Percentiles rank a stretch among this genome's conserved stretches.
phyloP scores from a whole-genome alignment of 2,888 invertebrate genomes.

The Exephanes ischioxanthus region DNA sequence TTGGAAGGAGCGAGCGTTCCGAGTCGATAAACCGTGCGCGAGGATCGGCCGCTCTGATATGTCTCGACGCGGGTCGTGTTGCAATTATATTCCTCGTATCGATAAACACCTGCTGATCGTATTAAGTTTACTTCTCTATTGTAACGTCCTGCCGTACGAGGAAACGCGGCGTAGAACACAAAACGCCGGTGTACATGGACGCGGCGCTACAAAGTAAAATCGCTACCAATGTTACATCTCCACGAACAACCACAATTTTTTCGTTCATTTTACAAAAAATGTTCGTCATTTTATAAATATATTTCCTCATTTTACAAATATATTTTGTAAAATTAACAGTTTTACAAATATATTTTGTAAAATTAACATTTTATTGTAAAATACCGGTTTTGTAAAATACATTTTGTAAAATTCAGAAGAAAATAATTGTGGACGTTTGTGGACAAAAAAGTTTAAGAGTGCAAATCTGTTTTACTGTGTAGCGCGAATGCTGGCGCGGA shows the following conservation, averaged over 20 bases:
- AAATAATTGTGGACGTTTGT: neutral
- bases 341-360: too few relatives aligned
- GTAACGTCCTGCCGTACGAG: neutral
- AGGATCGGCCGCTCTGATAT: conserved; percentile 9
- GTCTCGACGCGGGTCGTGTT: neutral
- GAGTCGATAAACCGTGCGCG: conserved; percentile 4
- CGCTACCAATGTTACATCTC: neutral
- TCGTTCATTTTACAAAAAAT: neutral
- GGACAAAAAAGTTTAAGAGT: neutral
- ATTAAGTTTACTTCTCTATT: neutral
- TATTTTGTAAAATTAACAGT: too few relatives aligned
- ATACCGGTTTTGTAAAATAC: too few relatives aligned
- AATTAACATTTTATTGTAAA: too few relatives aligned
- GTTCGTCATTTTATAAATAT: too few relatives aligned
- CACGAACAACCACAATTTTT: neutral
- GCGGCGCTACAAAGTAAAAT: neutral
- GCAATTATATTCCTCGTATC: conserved; percentile 1
- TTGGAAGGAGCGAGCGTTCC: neutral
- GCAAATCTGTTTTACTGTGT: neutral
- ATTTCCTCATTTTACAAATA: too few relatives aligned
- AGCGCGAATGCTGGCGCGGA: neutral
- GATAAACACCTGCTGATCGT: neutral
- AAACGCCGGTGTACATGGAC: neutral
- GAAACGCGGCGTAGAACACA: neutral
- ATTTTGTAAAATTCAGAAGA: too few relatives aligned